Evolutionary conservation across 2,113 vertebrate genomes (phyloP), one percentile per base, ranked within the genome.

Genomic region (Bagarius yarrelli): DNA sequence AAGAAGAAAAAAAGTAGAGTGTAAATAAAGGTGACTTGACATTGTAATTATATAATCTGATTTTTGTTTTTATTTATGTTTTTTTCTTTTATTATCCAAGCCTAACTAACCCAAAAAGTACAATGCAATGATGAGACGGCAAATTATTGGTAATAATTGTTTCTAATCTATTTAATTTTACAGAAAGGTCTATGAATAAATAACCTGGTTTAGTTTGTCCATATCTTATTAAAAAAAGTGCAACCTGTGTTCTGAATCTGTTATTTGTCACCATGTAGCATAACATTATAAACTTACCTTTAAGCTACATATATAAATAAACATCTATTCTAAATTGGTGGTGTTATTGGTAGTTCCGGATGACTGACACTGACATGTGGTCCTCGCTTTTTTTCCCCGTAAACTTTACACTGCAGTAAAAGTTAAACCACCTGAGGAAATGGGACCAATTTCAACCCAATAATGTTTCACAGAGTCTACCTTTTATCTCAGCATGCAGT

Each of bases 381-480:
- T 19, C 36, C 52, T 19, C 44, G 61, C 79, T 25, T 13, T 23
- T 66, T 55, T 74, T 6, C 55, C 70, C 63, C 30, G 52, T 64
- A 81, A 81, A 75, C 32, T 36, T 53, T 52, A 66, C 16, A 40
- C 34, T 56, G 75, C 18, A 55, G 64, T 82, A 79, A 81, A 73
- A 79, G 40, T 75, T 78, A 44, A 72, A 78, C 40, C 81, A 47
- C 60, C 56, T 57, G 13, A n/a, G 32, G 11, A 27, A 66, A 66
- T 30, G 56, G 50, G 16, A 73, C 76, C 36, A 55, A 57, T 74
- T 76, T 66, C 27, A 60, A 67, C n/a, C 32, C 14, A 66, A 56
- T 66, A 78, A 81, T 63, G 13, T 44, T 55, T 34, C 19, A 32
- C 47, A 23, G 71, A 59, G 72, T 47, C 50, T 74, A 25, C n/a